phyloP scores from a whole-genome alignment of 2,113 vertebrate genomes.

The Indri indri region DNA sequence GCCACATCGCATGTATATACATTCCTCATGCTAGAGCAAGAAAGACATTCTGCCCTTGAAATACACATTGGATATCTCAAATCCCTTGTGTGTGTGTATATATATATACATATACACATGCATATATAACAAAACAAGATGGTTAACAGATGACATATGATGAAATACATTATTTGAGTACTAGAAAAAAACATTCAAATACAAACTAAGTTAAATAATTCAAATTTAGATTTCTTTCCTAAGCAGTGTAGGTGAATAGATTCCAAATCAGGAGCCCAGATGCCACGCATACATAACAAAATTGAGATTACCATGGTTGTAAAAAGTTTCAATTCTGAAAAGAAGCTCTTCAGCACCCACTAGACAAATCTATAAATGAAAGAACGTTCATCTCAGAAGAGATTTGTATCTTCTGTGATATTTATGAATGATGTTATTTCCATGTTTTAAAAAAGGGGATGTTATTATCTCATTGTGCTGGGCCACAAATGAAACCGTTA shows the following conservation, averaged over 20 bases:
- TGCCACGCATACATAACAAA: background rate
- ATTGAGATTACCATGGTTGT: background rate
- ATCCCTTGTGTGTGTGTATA: background rate
- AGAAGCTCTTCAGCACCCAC: background rate
- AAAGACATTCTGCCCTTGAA: constrained; percentile 64
- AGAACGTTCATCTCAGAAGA: background rate
- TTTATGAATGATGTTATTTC: background rate
- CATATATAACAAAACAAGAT: background rate
- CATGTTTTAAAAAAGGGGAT: background rate
- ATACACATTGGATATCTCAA: background rate
- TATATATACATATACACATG: constrained; percentile 33
- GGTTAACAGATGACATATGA: background rate
- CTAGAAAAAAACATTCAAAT: constrained; percentile 2
- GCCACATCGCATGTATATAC: constrained; percentile 10
- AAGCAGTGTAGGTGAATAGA: background rate
- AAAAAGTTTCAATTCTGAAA: background rate
- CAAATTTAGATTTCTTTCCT: background rate
- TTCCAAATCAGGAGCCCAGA: background rate
- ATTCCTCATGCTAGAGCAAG: constrained; percentile 64
- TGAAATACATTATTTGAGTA: background rate
- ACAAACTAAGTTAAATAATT: background rate
- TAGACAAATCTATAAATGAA: background rate
- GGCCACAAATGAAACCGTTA: background rate
- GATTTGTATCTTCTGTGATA: background rate
- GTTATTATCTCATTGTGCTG: background rate